Conservation (phyloP, 2,888 invertebrate species). For the Athetis lepigone region DNA sequence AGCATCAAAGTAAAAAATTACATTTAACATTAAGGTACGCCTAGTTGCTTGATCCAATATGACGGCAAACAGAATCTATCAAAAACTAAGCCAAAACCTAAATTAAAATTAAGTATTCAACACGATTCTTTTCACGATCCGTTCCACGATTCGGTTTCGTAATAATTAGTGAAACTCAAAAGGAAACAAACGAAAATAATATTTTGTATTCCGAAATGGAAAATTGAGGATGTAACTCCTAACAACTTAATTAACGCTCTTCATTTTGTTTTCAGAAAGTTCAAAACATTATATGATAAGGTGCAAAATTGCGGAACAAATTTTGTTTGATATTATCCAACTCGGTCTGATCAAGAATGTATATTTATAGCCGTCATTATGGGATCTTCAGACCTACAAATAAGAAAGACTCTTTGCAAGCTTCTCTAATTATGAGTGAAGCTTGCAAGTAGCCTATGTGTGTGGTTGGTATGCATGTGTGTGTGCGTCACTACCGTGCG, state of each 20-base stretch:
- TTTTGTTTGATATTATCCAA: neutral
- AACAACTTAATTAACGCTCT: constrained; percentile 77
- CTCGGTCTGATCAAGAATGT: neutral
- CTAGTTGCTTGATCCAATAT: constrained; percentile 39
- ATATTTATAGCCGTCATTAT: too few species aligned
- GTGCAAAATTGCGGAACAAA: constrained; percentile 10
- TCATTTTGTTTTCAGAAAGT: constrained; percentile 88
- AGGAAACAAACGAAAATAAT: constrained; percentile 38
- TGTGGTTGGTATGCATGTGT: too few species aligned
- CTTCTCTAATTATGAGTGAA: too few species aligned
- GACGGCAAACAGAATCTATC: constrained; percentile 19
- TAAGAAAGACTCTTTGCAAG: too few species aligned
- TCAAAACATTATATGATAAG: constrained; percentile 69
- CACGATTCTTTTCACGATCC: constrained; percentile 9
- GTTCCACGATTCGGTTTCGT: constrained; percentile 26
- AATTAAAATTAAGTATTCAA: constrained; percentile 44
- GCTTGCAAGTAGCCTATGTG: too few species aligned
- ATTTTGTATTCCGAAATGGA: constrained; percentile 46
- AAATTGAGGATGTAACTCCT: constrained; percentile 59
- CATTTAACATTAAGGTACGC: constrained; percentile 29
- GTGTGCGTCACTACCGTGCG: too few species aligned
- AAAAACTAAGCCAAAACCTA: constrained; percentile 30
- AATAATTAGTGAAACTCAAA: constrained; percentile 26
- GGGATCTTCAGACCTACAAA: too few species aligned
- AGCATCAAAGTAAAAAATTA: constrained; percentile 39